Conservation (phyloP, 2,888 invertebrate species). For the Polyommatus icarus region DNA sequence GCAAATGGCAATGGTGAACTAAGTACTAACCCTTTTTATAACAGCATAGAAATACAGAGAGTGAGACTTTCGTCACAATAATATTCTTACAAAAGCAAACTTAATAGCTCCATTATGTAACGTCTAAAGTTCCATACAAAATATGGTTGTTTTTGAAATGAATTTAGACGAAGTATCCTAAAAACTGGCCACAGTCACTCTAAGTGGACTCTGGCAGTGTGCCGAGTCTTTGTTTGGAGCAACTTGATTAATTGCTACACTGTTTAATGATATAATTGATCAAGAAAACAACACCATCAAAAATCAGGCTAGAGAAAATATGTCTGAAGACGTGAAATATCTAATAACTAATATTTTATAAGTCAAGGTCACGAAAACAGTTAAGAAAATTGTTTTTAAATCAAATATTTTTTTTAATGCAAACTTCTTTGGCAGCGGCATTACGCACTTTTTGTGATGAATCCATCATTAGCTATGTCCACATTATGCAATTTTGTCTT, state of each 20-base stretch:
- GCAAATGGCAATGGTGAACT: too few species aligned
- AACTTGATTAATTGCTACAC: constrained; percentile 7
- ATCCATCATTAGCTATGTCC: too few species aligned
- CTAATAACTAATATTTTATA: not conserved
- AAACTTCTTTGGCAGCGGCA: too few species aligned
- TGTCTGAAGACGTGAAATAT: not conserved
- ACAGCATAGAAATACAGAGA: not conserved
- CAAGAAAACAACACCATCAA: constrained; percentile 3
- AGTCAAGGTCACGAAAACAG: not conserved
- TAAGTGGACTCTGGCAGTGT: constrained; percentile 14
- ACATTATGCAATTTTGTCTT: too few species aligned
- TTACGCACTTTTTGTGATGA: too few species aligned
- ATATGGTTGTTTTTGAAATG: constrained; percentile 3
- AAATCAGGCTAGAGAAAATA: not conserved
- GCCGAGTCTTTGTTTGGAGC: constrained; percentile 8
- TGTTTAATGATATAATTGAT: constrained; percentile 14
- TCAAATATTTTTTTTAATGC: too few species aligned
- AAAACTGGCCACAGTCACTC: constrained; percentile 13
- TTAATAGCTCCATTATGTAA: not conserved
- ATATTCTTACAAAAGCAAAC: not conserved
- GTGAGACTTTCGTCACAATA: too few species aligned
- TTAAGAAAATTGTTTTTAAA: too few species aligned
- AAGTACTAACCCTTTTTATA: not conserved
- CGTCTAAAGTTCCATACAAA: not conserved
- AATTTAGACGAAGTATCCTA: constrained; percentile 2